Conservation (phyloP, 2,888 invertebrate genomes). For the Pediacus dermestoides region DNA sequence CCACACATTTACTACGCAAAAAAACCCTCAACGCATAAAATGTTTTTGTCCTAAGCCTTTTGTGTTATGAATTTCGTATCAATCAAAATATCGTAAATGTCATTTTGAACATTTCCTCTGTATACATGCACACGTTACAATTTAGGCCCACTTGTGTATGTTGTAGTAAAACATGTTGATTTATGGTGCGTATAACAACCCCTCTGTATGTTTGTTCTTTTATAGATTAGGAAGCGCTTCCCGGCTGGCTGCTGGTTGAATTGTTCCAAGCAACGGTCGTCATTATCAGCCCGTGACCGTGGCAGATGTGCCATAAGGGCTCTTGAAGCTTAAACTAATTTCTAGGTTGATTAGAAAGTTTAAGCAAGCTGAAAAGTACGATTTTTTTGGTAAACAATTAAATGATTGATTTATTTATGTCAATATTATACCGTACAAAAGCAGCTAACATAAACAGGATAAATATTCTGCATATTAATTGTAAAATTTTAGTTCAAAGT, state of each 20-base stretch:
- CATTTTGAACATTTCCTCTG: not conserved
- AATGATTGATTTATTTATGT: no score
- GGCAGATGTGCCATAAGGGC: slow-evolving; percentile 12
- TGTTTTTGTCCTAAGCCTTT: not conserved
- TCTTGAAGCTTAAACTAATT: slow-evolving; percentile 10
- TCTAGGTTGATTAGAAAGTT: slow-evolving; percentile 1
- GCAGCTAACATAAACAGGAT: no score
- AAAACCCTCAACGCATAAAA: not conserved
- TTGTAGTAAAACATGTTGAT: slow-evolving; percentile 11
- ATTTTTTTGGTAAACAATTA: no score
- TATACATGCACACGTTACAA: not conserved
- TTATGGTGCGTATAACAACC: slow-evolving; percentile 10
- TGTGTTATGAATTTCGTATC: not conserved
- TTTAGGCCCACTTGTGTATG: slow-evolving; percentile 1
- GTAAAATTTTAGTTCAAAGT: no score
- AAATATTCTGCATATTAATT: no score
- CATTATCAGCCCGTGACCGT: slow-evolving; percentile 15
- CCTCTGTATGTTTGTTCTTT: slow-evolving; percentile 3
- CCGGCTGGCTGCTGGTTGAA: slow-evolving; percentile 14
- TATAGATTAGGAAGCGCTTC: slow-evolving; percentile 6
- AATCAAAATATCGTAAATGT: slow-evolving; percentile 7
- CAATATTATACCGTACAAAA: no score
- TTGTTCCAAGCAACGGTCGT: slow-evolving; percentile 16
- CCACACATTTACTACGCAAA: no score
- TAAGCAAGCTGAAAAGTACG: no score